These are phyloP conservation scores for Riptortus pedestris DNA, from an alignment of 1,140 invertebrate genomes.

Conservation along the genomic window DNA sequence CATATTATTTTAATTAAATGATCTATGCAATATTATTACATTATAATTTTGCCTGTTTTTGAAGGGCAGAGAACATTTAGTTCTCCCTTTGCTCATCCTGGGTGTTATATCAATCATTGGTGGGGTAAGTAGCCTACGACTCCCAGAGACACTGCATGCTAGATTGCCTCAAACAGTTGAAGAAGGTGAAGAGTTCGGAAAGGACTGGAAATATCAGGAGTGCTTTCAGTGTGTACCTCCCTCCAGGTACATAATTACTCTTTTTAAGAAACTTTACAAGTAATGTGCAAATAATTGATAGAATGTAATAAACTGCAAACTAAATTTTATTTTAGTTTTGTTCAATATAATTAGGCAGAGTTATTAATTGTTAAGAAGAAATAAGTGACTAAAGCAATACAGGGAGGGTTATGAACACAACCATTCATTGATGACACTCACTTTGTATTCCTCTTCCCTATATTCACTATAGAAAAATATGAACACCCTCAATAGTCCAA, in stretches of 20 bases:
- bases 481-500: too few species aligned
- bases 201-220: slow-evolving; percentile 62
- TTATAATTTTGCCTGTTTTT: too few species aligned
- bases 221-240: slow-evolving; percentile 58
- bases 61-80: slow-evolving; percentile 76
- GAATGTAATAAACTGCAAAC: background rate
- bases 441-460: too few species aligned
- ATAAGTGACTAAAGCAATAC: too few species aligned
- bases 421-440: too few species aligned
- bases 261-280: too few species aligned
- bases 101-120: slow-evolving; percentile 66
- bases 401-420: too few species aligned
- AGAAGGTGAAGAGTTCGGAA: slow-evolving; percentile 80
- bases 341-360: too few species aligned
- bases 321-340: background rate
- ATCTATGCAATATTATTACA: too few species aligned
- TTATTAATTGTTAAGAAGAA: too few species aligned
- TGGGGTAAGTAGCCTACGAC: slow-evolving; percentile 59
- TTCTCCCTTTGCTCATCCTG: slow-evolving; percentile 68
- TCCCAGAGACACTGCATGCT: slow-evolving; percentile 72
- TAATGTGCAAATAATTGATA: background rate
- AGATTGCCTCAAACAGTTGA: slow-evolving; percentile 70
- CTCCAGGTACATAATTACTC: slow-evolving; percentile 34
- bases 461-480: too few species aligned
- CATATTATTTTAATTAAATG: too few species aligned